Percentiles rank a stretch among this genome's conserved stretches.
Evolutionary conservation across 2,797 vertebrate genomes (phyloP).

Genomic region (Danio tinwini): DNA sequence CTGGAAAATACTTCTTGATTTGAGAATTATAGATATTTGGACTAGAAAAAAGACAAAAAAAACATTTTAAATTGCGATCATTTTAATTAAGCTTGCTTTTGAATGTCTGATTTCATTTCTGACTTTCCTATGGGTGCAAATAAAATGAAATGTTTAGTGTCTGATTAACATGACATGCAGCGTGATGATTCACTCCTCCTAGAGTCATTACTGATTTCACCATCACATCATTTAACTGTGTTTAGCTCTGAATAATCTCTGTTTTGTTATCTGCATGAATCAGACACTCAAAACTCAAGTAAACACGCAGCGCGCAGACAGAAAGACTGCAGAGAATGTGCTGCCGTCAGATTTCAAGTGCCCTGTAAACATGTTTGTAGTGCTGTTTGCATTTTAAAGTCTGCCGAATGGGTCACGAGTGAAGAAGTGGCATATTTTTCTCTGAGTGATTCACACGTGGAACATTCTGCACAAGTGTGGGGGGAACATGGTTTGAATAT

Average conservation of each 20-base stretch:
- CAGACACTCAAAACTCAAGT: conserved; percentile 20
- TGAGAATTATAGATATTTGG: no score
- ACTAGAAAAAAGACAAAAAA: no score
- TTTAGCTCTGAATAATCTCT: conserved; percentile 6
- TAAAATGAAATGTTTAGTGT: background rate
- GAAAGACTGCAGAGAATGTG: conserved; percentile 40
- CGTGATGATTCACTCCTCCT: background rate
- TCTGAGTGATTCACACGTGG: conserved; percentile 19
- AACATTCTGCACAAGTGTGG: conserved; percentile 7
- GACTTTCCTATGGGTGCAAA: background rate
- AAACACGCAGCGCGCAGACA: conserved; percentile 26
- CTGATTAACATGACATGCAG: background rate
- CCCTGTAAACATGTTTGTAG: conserved; percentile 47
- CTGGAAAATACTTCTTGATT: no score
- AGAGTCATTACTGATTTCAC: background rate
- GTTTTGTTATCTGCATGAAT: conserved; percentile 36
- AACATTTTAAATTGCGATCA: no score
- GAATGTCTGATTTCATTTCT: background rate
- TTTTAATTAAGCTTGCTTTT: no score
- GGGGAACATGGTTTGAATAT: conserved; percentile 15
- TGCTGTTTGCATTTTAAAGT: conserved; percentile 33
- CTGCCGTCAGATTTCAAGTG: conserved; percentile 30
- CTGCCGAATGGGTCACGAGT: conserved; percentile 13
- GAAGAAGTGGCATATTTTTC: conserved; percentile 30
- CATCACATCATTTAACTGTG: background rate